phyloP scores from a whole-genome alignment of 1,140 invertebrate species.

The Neodiprion lecontei region DNA sequence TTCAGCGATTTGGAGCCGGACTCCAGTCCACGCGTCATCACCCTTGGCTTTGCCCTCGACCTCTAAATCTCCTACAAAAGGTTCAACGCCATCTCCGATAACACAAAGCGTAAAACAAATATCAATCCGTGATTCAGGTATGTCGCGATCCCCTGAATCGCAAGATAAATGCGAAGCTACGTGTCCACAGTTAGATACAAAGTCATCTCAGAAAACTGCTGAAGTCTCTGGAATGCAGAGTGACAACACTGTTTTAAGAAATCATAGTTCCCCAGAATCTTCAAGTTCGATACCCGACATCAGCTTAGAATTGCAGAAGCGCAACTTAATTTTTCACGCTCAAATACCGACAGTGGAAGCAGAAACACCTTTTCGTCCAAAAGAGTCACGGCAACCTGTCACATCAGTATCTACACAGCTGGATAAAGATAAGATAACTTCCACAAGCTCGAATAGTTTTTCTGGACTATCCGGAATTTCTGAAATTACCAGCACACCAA shows the following conservation, averaged over 20 bases:
- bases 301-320: neutral
- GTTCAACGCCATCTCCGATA: neutral
- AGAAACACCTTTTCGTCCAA: neutral
- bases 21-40: neutral
- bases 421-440: conserved; percentile 37
- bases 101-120: neutral
- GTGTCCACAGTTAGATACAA: neutral
- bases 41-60: neutral
- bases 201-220: neutral
- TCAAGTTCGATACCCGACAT: neutral
- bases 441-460: conserved; percentile 47
- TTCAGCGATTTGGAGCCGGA: neutral
- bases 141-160: neutral
- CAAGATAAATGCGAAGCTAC: neutral
- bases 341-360: neutral
- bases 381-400: neutral
- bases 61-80: neutral
- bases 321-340: neutral
- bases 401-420: neutral
- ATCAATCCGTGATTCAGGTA: neutral
- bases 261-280: neutral
- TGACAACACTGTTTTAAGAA: neutral
- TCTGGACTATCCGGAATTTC: conserved; percentile 54
- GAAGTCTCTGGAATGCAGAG: neutral
- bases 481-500: conserved; percentile 47